A percentile compares a stretch with the other conserved stretches of the same genome.
These are phyloP conservation scores for Cebus imitator DNA, from an alignment of 2,113 vertebrate genomes.

Conservation along the genomic window DNA sequence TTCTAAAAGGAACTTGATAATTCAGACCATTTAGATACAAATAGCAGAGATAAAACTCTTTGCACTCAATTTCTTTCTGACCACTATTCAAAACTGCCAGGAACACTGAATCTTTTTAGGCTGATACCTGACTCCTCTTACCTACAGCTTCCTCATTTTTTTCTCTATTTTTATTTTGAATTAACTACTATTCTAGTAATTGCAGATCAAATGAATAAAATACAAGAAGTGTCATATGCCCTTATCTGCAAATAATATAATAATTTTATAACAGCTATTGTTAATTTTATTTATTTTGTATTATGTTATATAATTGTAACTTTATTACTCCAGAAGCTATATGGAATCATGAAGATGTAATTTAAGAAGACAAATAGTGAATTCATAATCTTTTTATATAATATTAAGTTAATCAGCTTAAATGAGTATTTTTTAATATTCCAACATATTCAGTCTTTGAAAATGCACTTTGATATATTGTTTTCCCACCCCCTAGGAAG, in stretches of 20 bases:
- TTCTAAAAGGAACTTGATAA: background rate
- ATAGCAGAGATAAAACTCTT: constrained; percentile 27
- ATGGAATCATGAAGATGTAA: background rate
- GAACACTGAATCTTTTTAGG: background rate
- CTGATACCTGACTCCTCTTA: background rate
- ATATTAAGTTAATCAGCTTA: constrained; percentile 24
- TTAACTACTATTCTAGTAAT: constrained; percentile 15
- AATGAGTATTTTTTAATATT: constrained; percentile 16
- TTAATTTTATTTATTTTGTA: constrained; percentile 36
- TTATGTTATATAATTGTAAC: constrained; percentile 1
- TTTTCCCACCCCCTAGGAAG: constrained; percentile 88
- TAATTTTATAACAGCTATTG: constrained; percentile 11
- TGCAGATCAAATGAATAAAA: background rate
- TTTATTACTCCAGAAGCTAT: background rate
- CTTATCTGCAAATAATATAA: constrained; percentile 26
- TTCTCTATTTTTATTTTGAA: constrained; percentile 30
- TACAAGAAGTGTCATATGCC: background rate
- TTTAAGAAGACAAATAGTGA: constrained; percentile 19
- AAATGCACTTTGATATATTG: constrained; percentile 43
- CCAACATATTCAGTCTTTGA: constrained; percentile 2
- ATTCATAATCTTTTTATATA: background rate
- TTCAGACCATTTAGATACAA: background rate
- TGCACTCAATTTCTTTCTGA: background rate
- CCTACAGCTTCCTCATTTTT: background rate
- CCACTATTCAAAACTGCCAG: constrained; percentile 30